Conservation (phyloP, 2,888 invertebrate genomes). For the Clepsis dumicolana region DNA sequence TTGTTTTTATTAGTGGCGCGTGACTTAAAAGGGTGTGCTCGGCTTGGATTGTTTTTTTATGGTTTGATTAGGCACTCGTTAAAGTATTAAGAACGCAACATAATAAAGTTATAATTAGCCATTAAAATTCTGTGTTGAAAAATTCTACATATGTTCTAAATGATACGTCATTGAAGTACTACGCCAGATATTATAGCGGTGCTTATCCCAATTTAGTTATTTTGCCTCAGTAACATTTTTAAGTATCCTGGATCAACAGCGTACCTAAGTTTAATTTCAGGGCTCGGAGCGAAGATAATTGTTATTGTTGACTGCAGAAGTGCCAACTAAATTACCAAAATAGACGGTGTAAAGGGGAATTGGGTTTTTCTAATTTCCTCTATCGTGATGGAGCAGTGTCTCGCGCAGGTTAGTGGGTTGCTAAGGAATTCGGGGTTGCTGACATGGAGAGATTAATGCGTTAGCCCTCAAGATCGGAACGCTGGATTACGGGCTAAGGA, state of each 20-base stretch:
- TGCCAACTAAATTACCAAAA: slow-evolving; percentile 32
- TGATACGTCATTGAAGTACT: not conserved
- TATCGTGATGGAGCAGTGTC: slow-evolving; percentile 21
- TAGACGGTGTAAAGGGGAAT: slow-evolving; percentile 11
- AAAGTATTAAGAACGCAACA: not conserved
- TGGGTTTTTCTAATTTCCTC: slow-evolving; percentile 28
- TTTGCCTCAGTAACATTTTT: not conserved
- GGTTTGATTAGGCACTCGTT: not conserved
- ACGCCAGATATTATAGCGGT: slow-evolving; percentile 6
- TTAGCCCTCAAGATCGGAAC: slow-evolving; percentile 27
- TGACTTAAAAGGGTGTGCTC: not conserved
- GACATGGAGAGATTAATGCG: slow-evolving; percentile 36
- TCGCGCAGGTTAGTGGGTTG: slow-evolving; percentile 15
- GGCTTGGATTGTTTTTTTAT: not conserved
- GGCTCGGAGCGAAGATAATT: slow-evolving; percentile 18
- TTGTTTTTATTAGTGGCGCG: not conserved
- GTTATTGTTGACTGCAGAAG: slow-evolving; percentile 23
- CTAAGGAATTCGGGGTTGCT: slow-evolving; percentile 27
- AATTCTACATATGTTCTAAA: not conserved
- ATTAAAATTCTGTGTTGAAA: not conserved
- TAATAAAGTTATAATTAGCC: not conserved
- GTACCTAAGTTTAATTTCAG: slow-evolving; percentile 20
- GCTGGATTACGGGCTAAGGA: slow-evolving; percentile 29
- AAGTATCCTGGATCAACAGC: slow-evolving; percentile 18
- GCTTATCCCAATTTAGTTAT: not conserved